Conservation (phyloP, 2,888 invertebrate genomes). For the Spodoptera littoralis region DNA sequence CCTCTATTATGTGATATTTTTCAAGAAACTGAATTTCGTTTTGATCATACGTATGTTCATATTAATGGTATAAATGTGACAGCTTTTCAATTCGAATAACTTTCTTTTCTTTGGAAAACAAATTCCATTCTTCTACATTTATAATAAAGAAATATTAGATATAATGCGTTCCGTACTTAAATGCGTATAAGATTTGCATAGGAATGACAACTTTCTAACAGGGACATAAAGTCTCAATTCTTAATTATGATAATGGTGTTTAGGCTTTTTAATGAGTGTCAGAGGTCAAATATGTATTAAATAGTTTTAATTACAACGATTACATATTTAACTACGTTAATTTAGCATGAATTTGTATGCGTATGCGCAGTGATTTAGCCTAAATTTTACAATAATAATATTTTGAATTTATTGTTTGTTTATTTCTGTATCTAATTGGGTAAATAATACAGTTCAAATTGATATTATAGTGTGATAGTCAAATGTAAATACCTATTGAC, state of each 20-base stretch:
- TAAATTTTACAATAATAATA: slow-evolving; percentile 14
- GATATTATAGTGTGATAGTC: slow-evolving; percentile 3
- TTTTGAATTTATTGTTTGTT: slow-evolving; percentile 22
- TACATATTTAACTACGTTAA: slow-evolving; percentile 25
- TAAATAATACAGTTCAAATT: not conserved
- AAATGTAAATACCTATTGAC: too few relatives aligned
- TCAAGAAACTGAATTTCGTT: too few relatives aligned
- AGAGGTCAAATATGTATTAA: slow-evolving; percentile 25
- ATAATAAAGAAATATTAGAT: slow-evolving; percentile 6
- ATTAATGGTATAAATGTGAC: too few relatives aligned
- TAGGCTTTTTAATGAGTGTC: slow-evolving; percentile 41
- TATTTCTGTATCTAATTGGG: slow-evolving; percentile 11
- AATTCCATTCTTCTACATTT: not conserved
- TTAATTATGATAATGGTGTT: slow-evolving; percentile 46
- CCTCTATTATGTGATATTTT: too few relatives aligned
- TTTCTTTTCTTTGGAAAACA: slow-evolving; percentile 5
- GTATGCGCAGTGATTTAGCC: not conserved
- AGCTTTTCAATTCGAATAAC: too few relatives aligned
- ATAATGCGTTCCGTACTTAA: slow-evolving; percentile 33
- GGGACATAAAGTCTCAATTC: slow-evolving; percentile 38
- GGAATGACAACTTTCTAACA: slow-evolving; percentile 56
- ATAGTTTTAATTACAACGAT: slow-evolving; percentile 16
- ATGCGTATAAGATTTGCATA: slow-evolving; percentile 48
- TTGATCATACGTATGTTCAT: too few relatives aligned
- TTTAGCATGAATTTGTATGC: slow-evolving; percentile 13